Evolutionary conservation across 2,113 vertebrate genomes (phyloP), one percentile per base, ranked within the genome.

Genomic region (Typhlomys cinereus): DNA sequence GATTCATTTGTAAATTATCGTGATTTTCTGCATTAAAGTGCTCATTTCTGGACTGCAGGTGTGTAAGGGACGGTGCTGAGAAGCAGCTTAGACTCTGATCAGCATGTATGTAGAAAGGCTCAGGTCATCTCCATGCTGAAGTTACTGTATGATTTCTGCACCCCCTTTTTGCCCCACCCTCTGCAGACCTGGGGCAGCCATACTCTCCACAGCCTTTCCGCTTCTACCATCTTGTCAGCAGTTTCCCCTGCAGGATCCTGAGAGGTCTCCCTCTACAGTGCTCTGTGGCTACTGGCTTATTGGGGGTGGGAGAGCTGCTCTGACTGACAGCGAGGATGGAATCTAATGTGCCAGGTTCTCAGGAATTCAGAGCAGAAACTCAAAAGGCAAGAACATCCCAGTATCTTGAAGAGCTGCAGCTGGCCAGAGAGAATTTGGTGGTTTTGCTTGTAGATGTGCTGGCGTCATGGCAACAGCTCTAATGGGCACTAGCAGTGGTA

Each of bases 1-100:
- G 69, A 85, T 66, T 91, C 94, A 85, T 62, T 91, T 96, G 89
- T 96, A 91, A 96, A 94, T 94, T 57, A 94, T 85, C 80, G 41
- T 94, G 94, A 76, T 91, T 96, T 96, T 96, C 95, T 94, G 91
- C 92, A 97, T 96, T 97, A 97, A 97, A 96, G 91, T 80, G 90
- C 74, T 93, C 86, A 59, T 74, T 94, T 96, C 74, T 62, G 91
- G 89, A 89, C 73, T 83, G 67, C 7, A 7, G 73, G 75, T 79
- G 79, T 71, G 41, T 54, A n/a, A 70, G 50, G 81, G 61, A n/a
- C 69, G 9, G 1, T 41, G 17, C 31, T 15, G 25, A 64, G 48
- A 57, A 34, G 7, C 34, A 70, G 57, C 52, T 11, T n/a, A 18
- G 48, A 29, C 17, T 36, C 7, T 41, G 48, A 48, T 39, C 4